These are phyloP conservation scores for Theretra japonica DNA, from an alignment of 2,888 invertebrate genomes.

Conservation along the genomic window DNA sequence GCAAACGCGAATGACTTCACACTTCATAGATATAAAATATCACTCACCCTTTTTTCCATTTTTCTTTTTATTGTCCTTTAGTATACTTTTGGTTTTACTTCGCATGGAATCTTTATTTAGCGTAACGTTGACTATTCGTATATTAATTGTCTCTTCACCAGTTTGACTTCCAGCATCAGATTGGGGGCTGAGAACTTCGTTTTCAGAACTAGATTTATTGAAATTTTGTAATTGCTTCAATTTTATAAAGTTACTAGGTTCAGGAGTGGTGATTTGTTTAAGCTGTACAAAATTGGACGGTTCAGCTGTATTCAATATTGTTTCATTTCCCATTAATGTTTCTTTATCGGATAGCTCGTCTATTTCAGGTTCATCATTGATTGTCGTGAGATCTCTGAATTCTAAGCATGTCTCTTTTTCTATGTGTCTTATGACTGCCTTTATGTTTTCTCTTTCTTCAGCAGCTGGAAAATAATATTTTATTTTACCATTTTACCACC, in stretches of 20 bases:
- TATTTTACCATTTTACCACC: too few relatives aligned
- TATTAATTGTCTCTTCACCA: neutral
- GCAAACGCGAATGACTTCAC: neutral
- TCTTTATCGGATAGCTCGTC: neutral
- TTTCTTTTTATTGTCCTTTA: neutral
- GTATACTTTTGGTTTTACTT: neutral
- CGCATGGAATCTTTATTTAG: too few relatives aligned
- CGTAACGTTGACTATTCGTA: neutral
- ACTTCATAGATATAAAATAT: neutral
- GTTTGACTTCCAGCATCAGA: neutral
- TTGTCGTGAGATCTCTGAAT: conserved; percentile 55
- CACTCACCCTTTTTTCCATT: neutral
- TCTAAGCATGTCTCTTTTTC: conserved; percentile 73
- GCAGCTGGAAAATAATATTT: conserved; percentile 52
- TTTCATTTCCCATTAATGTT: neutral
- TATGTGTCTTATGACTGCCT: conserved; percentile 69
- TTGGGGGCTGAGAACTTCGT: neutral
- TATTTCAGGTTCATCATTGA: conserved; percentile 30
- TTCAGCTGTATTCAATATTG: neutral
- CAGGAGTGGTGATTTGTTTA: neutral
- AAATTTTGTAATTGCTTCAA: neutral
- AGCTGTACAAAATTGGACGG: neutral
- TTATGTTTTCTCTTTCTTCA: conserved; percentile 74
- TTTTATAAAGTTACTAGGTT: neutral
- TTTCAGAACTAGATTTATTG: conserved; percentile 16